A percentile compares a stretch with the other conserved stretches of the same genome.
Conservation (phyloP, 2,113 vertebrate genomes). For the Gymnobelideus leadbeateri region DNA sequence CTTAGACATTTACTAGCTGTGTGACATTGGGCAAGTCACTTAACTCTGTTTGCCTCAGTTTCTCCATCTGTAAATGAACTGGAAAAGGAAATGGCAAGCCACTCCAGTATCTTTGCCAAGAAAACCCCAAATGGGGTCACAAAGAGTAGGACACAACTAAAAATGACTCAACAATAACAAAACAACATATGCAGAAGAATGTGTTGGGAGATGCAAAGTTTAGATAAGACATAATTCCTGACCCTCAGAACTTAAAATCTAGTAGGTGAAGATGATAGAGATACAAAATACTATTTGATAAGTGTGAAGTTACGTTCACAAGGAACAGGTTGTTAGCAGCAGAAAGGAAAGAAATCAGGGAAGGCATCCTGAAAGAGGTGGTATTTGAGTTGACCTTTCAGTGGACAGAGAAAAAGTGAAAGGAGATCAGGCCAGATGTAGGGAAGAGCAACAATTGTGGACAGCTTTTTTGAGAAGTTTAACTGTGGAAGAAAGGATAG, state of each 20-base stretch:
- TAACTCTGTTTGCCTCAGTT: background rate
- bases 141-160: background rate
- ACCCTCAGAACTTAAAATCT: background rate
- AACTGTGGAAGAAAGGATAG: background rate
- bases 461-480: background rate
- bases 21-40: background rate
- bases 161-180: background rate
- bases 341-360: background rate
- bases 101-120: background rate
- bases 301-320: background rate
- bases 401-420: background rate
- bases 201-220: background rate
- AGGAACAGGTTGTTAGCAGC: background rate
- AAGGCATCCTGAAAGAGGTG: background rate
- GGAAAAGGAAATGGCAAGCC: background rate
- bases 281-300: background rate
- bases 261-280: background rate
- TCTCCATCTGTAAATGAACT: background rate
- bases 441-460: background rate
- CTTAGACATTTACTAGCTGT: background rate
- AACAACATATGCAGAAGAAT: background rate
- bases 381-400: background rate
- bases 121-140: background rate
- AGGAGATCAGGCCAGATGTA: background rate
- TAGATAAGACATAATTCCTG: background rate